phyloP scores from a whole-genome alignment of 2,797 vertebrate species.

The Crocidura indochinensis region DNA sequence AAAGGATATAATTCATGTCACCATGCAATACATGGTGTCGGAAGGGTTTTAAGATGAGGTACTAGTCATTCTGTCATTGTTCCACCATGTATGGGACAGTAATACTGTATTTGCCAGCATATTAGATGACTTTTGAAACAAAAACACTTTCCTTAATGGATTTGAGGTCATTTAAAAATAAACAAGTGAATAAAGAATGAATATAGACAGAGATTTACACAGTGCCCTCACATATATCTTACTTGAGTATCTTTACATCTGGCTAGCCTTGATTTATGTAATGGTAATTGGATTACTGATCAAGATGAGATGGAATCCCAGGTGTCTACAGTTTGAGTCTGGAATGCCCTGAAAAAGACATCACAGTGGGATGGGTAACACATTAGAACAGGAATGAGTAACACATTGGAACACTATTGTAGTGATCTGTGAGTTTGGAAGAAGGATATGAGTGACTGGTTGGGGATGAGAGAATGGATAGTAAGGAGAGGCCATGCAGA shows the following conservation, averaged over 20 bases:
- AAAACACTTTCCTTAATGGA: background rate
- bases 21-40: too few species aligned
- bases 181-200: constrained; percentile 1
- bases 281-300: background rate
- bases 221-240: background rate
- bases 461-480: background rate
- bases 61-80: background rate
- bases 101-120: too few species aligned
- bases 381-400: too few species aligned
- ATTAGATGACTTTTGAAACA: constrained; percentile 24
- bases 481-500: background rate
- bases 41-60: constrained; percentile 14
- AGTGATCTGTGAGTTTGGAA: background rate
- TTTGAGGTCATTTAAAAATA: constrained; percentile 13
- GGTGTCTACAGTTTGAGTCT: background rate
- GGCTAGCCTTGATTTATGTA: background rate
- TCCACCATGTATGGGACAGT: background rate
- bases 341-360: background rate
- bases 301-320: background rate
- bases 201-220: constrained; percentile 11
- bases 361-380: background rate
- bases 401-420: background rate
- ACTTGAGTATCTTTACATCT: background rate
- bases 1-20: too few species aligned
- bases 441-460: background rate